Evolutionary conservation across 2,888 invertebrate genomes (phyloP).

Genomic region (Suillia variegata): DNA sequence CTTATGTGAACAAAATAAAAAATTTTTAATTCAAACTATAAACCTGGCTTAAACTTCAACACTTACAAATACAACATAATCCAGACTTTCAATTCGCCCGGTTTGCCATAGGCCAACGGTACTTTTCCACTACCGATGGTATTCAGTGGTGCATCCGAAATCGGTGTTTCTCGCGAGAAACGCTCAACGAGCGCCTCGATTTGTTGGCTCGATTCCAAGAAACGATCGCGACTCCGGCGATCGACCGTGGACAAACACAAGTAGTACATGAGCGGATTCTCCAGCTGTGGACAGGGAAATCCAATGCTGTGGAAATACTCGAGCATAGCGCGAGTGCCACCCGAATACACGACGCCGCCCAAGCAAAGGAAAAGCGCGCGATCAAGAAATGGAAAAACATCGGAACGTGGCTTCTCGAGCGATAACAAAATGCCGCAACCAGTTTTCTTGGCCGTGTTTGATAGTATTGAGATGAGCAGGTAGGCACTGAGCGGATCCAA

Average conservation of each 20-base stretch:
- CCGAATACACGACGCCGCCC: slow-evolving; percentile 90
- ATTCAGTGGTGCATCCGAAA: slow-evolving; percentile 67
- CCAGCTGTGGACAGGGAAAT: slow-evolving; percentile 94
- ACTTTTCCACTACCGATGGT: slow-evolving; percentile 69
- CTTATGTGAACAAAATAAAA: slow-evolving; percentile 61
- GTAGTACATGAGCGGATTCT: slow-evolving; percentile 98
- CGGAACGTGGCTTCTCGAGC: slow-evolving; percentile 91
- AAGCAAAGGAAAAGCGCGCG: slow-evolving; percentile 87
- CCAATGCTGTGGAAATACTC: slow-evolving; percentile 95
- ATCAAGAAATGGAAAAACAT: slow-evolving; percentile 95
- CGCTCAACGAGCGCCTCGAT: slow-evolving; percentile 90
- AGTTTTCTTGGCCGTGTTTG: slow-evolving; percentile 87
- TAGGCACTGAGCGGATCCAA: slow-evolving; percentile 95
- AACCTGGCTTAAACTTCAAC: too few species aligned
- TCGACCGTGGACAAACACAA: slow-evolving; percentile 70
- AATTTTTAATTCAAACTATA: neutral
- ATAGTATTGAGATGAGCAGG: slow-evolving; percentile 90
- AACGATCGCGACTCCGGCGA: slow-evolving; percentile 79
- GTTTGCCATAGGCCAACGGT: slow-evolving; percentile 76
- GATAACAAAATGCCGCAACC: slow-evolving; percentile 89
- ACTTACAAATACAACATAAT: slow-evolving; percentile 71
- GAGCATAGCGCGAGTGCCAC: slow-evolving; percentile 88
- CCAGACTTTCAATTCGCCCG: slow-evolving; percentile 71
- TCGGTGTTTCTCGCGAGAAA: slow-evolving; percentile 84
- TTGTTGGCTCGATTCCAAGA: slow-evolving; percentile 91